Base-by-base conservation (phyloP, 2,113 vertebrate genomes). In the Microtus montanus region DNA sequence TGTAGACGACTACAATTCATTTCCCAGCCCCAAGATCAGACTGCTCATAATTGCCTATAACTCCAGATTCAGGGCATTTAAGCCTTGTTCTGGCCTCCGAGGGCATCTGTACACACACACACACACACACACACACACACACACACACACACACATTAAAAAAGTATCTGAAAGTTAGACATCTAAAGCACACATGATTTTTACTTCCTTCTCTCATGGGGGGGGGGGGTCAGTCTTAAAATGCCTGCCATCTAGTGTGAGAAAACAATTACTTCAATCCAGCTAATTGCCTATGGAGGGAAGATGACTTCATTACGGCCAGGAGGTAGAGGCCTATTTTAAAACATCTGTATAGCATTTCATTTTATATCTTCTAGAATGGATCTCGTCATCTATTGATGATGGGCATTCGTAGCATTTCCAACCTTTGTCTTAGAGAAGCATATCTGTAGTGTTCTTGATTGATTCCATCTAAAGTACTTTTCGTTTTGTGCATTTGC, bases 381-480 rank as follows among this genome's bases (percentile, higher is more conserved):
- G 71, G 78, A 61, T 73, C 74, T 79, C 86, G 68, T 41, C 74
- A 78, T 15, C 38, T 80, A 49, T 41, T 66, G 63, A 28, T 71
- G n/a, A 35, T 79, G 80, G 7, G 17, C 41, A 70, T 74, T 92
- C 75, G 92, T 44, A 28, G 54, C 61, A 30, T 92, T 90, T 82
- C n/a, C 41, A 84, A 26, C 54, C 28, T 75, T 44, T 84, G 79
- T 33, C 28, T 93, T 89, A 91, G 19, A 70, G 75, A 94, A 94
- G 80, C 26, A 79, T 22, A 71, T 4, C n/a, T 80, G 24, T 44
- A 20, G 41, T 52, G 11, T 17, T 63, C 7, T 28, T 71, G 85
- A 73, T 86, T 77, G 74, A 82, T 64, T 86, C 66, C 38, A 93
- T 54, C 38, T 6, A 64, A 1, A 1, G 54, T 54, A 54, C 19